phyloP scores from a whole-genome alignment of 1,140 invertebrate genomes.

The Drosophila setifemur region DNA sequence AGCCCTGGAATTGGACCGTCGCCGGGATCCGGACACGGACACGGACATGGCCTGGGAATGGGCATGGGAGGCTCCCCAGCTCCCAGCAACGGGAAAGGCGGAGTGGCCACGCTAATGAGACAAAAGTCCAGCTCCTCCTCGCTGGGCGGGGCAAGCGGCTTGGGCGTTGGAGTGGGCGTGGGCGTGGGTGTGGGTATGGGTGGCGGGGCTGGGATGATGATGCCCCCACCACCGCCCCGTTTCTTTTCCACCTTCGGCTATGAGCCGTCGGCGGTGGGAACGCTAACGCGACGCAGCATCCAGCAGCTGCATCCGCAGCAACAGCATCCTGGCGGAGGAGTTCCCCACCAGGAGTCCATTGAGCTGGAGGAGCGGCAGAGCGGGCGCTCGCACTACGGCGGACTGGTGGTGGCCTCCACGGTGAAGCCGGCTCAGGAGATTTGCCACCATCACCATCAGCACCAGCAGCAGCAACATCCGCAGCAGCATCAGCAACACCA shows the following conservation, averaged over 20 bases:
- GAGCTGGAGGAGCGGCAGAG: conserved; percentile 52
- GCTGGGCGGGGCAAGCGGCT: conserved; percentile 31
- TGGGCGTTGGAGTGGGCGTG: conserved; percentile 12
- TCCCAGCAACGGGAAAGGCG: conserved; percentile 33
- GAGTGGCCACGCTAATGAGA: conserved; percentile 68
- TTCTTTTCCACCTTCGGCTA: conserved; percentile 82
- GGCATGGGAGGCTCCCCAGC: neutral
- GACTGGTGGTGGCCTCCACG: conserved; percentile 48
- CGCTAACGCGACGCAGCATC: conserved; percentile 62
- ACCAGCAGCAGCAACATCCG: conserved; percentile 67
- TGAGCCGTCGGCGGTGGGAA: conserved; percentile 56
- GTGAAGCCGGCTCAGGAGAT: conserved; percentile 62
- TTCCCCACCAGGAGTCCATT: conserved; percentile 44
- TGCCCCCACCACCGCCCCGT: conserved; percentile 61
- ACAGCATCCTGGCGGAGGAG: conserved; percentile 44
- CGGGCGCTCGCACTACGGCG: conserved; percentile 60
- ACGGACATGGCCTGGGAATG: conserved; percentile 4
- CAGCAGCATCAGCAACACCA: too few species aligned
- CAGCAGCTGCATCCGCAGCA: conserved; percentile 51
- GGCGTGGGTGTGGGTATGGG: conserved; percentile 22
- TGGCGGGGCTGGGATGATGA: conserved; percentile 18
- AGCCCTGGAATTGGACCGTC: conserved; percentile 48
- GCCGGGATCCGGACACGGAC: neutral
- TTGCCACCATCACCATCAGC: conserved; percentile 79
- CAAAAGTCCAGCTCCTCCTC: conserved; percentile 75